phyloP scores from a whole-genome alignment of 2,113 vertebrate species.

The Python bivittatus region DNA sequence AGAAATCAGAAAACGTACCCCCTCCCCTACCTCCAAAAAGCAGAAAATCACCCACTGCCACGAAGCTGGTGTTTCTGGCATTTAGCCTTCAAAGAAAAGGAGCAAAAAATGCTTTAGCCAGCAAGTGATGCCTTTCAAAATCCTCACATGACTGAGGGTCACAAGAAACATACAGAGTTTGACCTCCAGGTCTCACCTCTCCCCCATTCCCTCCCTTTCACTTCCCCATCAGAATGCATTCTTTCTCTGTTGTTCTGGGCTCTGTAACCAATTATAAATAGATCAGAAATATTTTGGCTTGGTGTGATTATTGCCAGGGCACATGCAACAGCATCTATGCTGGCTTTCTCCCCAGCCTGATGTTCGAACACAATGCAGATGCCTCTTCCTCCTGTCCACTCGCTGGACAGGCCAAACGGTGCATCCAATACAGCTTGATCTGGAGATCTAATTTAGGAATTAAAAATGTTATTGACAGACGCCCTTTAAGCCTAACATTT shows the following conservation, averaged over 20 bases:
- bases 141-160: conserved; percentile 16
- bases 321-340: background rate
- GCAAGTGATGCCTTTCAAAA: conserved; percentile 4
- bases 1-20: background rate
- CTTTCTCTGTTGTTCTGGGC: background rate
- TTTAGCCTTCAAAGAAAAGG: background rate
- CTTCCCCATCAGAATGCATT: background rate
- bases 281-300: background rate
- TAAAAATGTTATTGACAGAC: background rate
- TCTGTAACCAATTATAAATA: background rate
- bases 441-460: background rate
- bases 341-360: background rate
- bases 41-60: background rate
- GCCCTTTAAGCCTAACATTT: background rate
- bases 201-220: no score
- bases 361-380: background rate
- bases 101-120: conserved; percentile 7
- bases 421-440: background rate
- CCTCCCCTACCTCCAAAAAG: background rate
- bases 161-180: background rate
- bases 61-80: background rate
- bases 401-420: no score
- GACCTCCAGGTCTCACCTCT: background rate
- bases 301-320: background rate
- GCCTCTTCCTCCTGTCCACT: background rate